Percentiles rank a stretch among this genome's conserved stretches.
Conservation (phyloP, 2,797 vertebrate genomes). For the Pempheris klunzingeri region DNA sequence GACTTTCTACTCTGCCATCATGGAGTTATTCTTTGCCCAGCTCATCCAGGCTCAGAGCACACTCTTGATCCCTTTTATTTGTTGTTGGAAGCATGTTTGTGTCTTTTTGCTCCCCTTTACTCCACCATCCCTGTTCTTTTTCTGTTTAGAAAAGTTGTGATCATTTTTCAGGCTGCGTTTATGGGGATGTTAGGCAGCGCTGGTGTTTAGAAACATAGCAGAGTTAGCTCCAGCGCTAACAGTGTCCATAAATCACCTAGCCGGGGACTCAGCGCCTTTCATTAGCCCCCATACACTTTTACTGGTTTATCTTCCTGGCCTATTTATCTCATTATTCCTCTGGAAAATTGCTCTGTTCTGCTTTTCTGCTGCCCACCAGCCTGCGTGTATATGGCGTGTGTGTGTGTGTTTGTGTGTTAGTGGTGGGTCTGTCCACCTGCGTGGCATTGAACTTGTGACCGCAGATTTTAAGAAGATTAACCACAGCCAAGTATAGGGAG, state of each 20-base stretch:
- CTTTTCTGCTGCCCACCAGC: slow-evolving; percentile 76
- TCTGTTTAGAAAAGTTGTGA: slow-evolving; percentile 76
- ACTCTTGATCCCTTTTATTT: slow-evolving; percentile 79
- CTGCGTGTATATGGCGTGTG: slow-evolving; percentile 51
- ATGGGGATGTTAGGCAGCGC: slow-evolving; percentile 69
- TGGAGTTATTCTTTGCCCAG: slow-evolving; percentile 74
- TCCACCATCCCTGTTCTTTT: slow-evolving; percentile 42
- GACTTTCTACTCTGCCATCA: slow-evolving; percentile 76
- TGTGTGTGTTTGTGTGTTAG: slow-evolving; percentile 68
- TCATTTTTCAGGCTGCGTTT: slow-evolving; percentile 80
- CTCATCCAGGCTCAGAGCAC: slow-evolving; percentile 77
- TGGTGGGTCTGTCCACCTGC: slow-evolving; percentile 84
- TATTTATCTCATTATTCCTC: slow-evolving; percentile 86
- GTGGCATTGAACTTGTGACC: slow-evolving; percentile 85
- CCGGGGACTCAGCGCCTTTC: slow-evolving; percentile 81
- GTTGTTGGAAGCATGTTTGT: slow-evolving; percentile 77
- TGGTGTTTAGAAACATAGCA: slow-evolving; percentile 71
- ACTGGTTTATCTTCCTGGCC: slow-evolving; percentile 80
- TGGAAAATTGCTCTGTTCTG: slow-evolving; percentile 81
- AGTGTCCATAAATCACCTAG: slow-evolving; percentile 83
- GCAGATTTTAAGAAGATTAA: slow-evolving; percentile 86
- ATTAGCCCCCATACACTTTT: slow-evolving; percentile 82
- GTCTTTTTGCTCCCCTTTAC: slow-evolving; percentile 53
- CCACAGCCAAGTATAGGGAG: slow-evolving; percentile 81
- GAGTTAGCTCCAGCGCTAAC: slow-evolving; percentile 74